These are phyloP conservation scores for Zosterops lateralis DNA, from an alignment of 2,113 vertebrate species.

Conservation along the genomic window DNA sequence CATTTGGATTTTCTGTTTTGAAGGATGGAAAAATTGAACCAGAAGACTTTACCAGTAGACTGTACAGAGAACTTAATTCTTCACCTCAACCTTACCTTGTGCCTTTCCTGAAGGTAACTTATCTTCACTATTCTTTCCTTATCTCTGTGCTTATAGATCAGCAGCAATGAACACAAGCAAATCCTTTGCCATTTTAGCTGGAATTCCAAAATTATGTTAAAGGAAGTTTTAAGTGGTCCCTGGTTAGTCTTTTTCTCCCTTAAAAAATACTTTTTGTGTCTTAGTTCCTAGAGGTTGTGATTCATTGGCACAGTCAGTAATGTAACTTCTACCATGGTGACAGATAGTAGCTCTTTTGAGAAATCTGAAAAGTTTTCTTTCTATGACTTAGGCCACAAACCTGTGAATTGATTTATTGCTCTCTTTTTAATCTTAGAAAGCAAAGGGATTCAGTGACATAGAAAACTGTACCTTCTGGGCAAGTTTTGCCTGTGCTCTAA, in stretches of 20 bases:
- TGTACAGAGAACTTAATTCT: constrained; percentile 97
- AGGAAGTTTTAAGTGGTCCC: not conserved
- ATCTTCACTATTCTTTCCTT: not conserved
- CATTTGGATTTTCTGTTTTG: not conserved
- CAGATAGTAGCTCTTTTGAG: not conserved
- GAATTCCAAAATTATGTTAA: not conserved
- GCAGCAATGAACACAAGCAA: not conserved
- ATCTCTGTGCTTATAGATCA: not conserved
- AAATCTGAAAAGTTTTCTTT: not conserved
- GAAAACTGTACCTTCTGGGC: not conserved
- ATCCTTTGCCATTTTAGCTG: not conserved
- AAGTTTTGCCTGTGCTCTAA: not conserved
- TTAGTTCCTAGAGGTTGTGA: not conserved
- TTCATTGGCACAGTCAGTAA: not conserved
- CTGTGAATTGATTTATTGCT: not conserved
- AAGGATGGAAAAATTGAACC: constrained; percentile 95
- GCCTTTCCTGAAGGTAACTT: constrained; percentile 96
- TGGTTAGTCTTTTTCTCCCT: not conserved
- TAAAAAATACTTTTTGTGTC: not conserved
- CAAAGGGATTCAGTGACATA: not conserved
- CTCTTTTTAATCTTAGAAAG: not conserved
- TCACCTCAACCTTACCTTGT: constrained; percentile 98
- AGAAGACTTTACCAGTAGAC: constrained; percentile 94
- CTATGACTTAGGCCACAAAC: not conserved
- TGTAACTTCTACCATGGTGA: not conserved